Evolutionary conservation across 2,113 vertebrate species (phyloP).

Genomic region (Tylochromis polylepis): DNA sequence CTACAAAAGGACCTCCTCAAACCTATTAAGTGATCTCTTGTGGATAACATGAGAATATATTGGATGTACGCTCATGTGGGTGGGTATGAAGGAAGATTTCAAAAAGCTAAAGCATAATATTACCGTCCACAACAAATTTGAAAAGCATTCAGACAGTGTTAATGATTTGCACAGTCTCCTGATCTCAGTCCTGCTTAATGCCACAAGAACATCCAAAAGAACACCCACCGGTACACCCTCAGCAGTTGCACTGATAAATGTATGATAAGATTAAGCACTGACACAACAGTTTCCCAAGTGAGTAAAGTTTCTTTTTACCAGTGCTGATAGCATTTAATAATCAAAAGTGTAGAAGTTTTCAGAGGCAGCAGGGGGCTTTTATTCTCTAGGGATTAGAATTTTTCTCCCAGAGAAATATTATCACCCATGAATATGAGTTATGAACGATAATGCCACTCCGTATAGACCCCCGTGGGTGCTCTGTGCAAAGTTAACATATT

Average conservation of each 20-base stretch:
- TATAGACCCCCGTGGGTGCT: background rate
- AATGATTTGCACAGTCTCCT: background rate
- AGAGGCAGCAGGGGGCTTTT: background rate
- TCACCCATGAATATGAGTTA: slow-evolving; percentile 3
- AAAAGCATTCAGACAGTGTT: background rate
- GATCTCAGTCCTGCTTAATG: background rate
- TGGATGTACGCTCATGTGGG: background rate
- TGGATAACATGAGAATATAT: background rate
- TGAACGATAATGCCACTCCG: background rate
- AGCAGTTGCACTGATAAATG: background rate
- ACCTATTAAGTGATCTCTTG: background rate
- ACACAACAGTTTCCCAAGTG: background rate
- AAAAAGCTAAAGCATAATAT: background rate
- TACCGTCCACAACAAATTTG: background rate
- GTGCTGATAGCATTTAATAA: slow-evolving; percentile 14
- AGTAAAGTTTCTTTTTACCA: slow-evolving; percentile 7
- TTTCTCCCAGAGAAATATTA: slow-evolving; percentile 2
- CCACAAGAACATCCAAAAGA: background rate
- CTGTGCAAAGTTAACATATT: background rate
- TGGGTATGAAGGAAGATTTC: background rate
- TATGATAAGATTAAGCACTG: background rate
- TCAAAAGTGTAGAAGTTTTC: background rate
- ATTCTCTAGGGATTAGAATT: background rate
- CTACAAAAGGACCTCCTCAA: background rate
- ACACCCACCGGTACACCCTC: background rate